These are phyloP conservation scores for Scaptomyza graminum DNA, from an alignment of 1,140 invertebrate species.

Conservation along the genomic window DNA sequence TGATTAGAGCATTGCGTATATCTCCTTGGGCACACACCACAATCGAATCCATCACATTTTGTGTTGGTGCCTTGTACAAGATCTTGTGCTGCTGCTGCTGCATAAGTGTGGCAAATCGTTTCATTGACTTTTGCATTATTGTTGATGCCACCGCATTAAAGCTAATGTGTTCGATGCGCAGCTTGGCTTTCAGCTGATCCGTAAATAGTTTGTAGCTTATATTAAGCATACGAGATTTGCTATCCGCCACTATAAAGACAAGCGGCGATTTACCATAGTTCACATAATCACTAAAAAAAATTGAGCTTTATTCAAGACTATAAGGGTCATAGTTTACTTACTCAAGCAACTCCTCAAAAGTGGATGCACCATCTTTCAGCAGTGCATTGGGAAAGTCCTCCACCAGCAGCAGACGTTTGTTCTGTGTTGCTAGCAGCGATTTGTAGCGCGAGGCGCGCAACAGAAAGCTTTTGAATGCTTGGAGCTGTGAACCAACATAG, in stretches of 20 bases:
- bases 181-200: slow-evolving; percentile 85
- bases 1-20: slow-evolving; percentile 88
- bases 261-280: slow-evolving; percentile 87
- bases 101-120: slow-evolving; percentile 86
- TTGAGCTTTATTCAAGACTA: background rate
- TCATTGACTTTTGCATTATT: slow-evolving; percentile 88
- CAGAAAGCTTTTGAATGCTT: slow-evolving; percentile 88
- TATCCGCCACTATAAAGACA: slow-evolving; percentile 89
- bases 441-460: slow-evolving; percentile 88
- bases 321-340: slow-evolving; percentile 80
- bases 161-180: slow-evolving; percentile 87
- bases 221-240: slow-evolving; percentile 86
- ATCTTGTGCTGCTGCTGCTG: slow-evolving; percentile 74
- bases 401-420: slow-evolving; percentile 86
- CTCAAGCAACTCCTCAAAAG: slow-evolving; percentile 87
- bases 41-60: slow-evolving; percentile 87
- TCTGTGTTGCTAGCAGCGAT: slow-evolving; percentile 85
- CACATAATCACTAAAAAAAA: slow-evolving; percentile 85
- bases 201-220: slow-evolving; percentile 87
- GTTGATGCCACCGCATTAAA: slow-evolving; percentile 88
- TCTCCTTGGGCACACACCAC: slow-evolving; percentile 88
- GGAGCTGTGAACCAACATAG: slow-evolving; percentile 86
- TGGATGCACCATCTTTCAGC: slow-evolving; percentile 85
- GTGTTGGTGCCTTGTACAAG: slow-evolving; percentile 85
- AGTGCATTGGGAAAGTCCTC: slow-evolving; percentile 91